Percentiles rank a stretch among this genome's conserved stretches.
Evolutionary conservation across 2,888 invertebrate genomes (phyloP).

Genomic region (Andrena flavipes): DNA sequence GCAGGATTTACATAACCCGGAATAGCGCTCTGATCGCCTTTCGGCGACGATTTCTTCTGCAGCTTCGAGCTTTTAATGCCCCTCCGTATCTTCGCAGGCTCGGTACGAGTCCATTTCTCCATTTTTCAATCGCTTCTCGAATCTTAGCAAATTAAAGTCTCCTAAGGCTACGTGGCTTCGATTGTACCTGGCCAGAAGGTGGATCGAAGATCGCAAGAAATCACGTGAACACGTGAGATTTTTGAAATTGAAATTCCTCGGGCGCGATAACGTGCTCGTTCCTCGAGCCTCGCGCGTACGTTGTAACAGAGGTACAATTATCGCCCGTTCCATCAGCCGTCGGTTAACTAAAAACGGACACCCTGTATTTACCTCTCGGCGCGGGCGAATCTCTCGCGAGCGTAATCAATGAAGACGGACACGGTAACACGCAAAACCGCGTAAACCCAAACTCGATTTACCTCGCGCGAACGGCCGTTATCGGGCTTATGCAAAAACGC

Average conservation of each 20-base stretch:
- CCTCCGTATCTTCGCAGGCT: background rate
- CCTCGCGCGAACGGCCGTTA: conserved; percentile 35
- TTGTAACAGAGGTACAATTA: conserved; percentile 20
- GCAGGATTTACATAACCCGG: conserved; percentile 61
- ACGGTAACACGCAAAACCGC: conserved; percentile 20
- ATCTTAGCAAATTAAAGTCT: too few species aligned
- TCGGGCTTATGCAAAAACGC: conserved; percentile 52
- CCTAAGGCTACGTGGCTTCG: too few species aligned
- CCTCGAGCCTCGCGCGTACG: conserved; percentile 3
- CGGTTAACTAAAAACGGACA: conserved; percentile 18
- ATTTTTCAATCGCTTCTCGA: background rate
- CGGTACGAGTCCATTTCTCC: background rate
- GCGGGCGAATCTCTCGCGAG: background rate
- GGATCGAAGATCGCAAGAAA: background rate
- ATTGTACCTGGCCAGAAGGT: background rate
- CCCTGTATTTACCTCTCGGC: background rate
- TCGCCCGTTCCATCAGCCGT: conserved; percentile 9
- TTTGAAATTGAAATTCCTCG: background rate
- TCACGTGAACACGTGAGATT: background rate
- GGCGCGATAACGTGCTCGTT: conserved; percentile 16
- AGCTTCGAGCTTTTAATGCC: background rate
- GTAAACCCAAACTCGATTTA: conserved; percentile 47
- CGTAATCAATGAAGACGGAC: conserved; percentile 29
- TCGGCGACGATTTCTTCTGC: conserved; percentile 17
- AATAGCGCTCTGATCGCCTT: conserved; percentile 26